These are phyloP conservation scores for Sinohyriopsis cumingii DNA, from an alignment of 2,888 invertebrate species.

Conservation along the genomic window DNA sequence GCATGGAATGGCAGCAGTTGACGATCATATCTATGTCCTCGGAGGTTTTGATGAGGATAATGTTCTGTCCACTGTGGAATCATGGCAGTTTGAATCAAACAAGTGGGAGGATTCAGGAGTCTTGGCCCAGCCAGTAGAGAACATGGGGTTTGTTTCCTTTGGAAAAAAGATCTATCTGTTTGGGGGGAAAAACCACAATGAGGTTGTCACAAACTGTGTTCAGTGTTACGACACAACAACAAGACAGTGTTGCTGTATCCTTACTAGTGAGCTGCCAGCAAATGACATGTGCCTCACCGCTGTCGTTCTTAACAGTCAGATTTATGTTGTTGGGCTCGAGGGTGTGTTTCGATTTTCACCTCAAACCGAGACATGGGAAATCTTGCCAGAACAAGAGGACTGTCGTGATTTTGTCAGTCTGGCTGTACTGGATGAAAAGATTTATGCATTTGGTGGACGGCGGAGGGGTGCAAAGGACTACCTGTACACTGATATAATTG, in stretches of 20 bases:
- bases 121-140: constrained; percentile 62
- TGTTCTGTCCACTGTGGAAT: constrained; percentile 60
- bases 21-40: constrained; percentile 60
- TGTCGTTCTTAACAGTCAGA: constrained; percentile 52
- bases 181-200: constrained; percentile 65
- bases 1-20: constrained; percentile 64
- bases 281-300: constrained; percentile 66
- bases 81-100: constrained; percentile 56
- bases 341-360: constrained; percentile 60
- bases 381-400: constrained; percentile 59
- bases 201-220: constrained; percentile 63
- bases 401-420: constrained; percentile 64
- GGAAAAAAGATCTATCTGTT: constrained; percentile 60
- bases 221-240: constrained; percentile 61
- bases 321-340: constrained; percentile 64
- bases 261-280: constrained; percentile 55
- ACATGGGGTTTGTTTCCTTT: constrained; percentile 63
- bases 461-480: constrained; percentile 62
- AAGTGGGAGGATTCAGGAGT: constrained; percentile 56
- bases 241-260: constrained; percentile 39
- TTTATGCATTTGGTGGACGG: constrained; percentile 62
- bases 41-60: constrained; percentile 66
- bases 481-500: constrained; percentile 61
- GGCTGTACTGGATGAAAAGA: constrained; percentile 60
- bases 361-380: constrained; percentile 54